Evolutionary conservation across 2,113 vertebrate genomes (phyloP), one percentile per base, ranked within the genome.

Genomic region (Salminus brasiliensis): DNA sequence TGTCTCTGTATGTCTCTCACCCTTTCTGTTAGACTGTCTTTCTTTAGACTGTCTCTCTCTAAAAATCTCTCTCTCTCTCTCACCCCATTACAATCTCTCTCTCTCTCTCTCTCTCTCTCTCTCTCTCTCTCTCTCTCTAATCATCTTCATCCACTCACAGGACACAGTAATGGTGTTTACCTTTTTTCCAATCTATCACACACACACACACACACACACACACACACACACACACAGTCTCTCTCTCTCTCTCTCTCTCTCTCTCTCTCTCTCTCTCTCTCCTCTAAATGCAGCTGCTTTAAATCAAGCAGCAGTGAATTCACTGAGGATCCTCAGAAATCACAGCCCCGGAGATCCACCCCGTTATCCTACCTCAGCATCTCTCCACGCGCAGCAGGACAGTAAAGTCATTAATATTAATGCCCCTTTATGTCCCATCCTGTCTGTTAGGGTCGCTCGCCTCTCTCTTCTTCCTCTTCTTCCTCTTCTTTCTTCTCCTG

Each of bases 301-400:
- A 25, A 6, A 49, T 5, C 1, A 9, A 52, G 11, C 16, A 41
- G 23, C 55, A 34, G 9, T 30, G 11, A 2, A 62, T n/a, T 47
- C 15, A 7, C 9, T 27, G 1, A 5, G 32, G 27, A 15, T 30
- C 39, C 18, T 13, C 21, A 60, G 7, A 30, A n/a, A 53, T 23
- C 25, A 57, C 45, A 62, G 27, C 36, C 21, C 9, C 7, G 23
- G 16, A 47, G 27, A 73, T 57, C 59, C 45, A 57, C 45, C 63
- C 25, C 68, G 2, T 11, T 41, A 27, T 77, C 83, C 78, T 75
- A 84, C 83, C 83, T 84, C 57, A 32, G n/a, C 83, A 73, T 67
- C 70, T 43, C 71, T 79, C 79, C 83, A 78, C 55, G 63, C 83
- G 79, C 79, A 81, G 72, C 27, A 80, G 66, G 79, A 73, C 83